These are phyloP conservation scores for Bellardia pandia DNA, from an alignment of 2,888 invertebrate species.

Conservation along the genomic window DNA sequence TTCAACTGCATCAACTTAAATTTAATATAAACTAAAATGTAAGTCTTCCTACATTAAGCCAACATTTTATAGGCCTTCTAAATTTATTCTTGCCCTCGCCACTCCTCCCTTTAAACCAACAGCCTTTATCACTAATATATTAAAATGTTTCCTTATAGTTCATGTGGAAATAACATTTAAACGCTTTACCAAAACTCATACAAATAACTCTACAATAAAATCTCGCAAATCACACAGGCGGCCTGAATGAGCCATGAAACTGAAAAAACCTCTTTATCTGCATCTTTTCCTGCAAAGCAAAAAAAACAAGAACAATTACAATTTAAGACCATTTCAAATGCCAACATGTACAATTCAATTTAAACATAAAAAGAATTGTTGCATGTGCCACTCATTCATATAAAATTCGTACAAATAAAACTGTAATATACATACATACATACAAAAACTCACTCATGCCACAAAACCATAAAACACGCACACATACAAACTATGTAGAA, in stretches of 20 bases:
- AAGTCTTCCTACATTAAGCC: not conserved
- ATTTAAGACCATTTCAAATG: constrained; percentile 69
- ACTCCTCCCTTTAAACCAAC: not conserved
- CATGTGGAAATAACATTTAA: not conserved
- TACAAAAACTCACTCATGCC: constrained; percentile 66
- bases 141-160: not conserved
- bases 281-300: not conserved
- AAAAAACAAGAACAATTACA: constrained; percentile 63
- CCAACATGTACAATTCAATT: constrained; percentile 69
- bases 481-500: constrained; percentile 14
- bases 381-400: constrained; percentile 73
- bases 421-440: constrained; percentile 41
- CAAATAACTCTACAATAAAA: constrained; percentile 29
- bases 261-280: constrained; percentile 41
- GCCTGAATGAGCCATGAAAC: constrained; percentile 9
- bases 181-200: constrained; percentile 13
- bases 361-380: constrained; percentile 63
- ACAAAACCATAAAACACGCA: constrained; percentile 43
- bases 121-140: not conserved
- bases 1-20: too few species aligned
- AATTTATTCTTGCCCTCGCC: not conserved
- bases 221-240: constrained; percentile 9
- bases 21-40: too few species aligned
- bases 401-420: constrained; percentile 59
- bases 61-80: not conserved